Base-by-base conservation (phyloP, 2,113 vertebrate genomes). In the Alouatta palliata region DNA sequence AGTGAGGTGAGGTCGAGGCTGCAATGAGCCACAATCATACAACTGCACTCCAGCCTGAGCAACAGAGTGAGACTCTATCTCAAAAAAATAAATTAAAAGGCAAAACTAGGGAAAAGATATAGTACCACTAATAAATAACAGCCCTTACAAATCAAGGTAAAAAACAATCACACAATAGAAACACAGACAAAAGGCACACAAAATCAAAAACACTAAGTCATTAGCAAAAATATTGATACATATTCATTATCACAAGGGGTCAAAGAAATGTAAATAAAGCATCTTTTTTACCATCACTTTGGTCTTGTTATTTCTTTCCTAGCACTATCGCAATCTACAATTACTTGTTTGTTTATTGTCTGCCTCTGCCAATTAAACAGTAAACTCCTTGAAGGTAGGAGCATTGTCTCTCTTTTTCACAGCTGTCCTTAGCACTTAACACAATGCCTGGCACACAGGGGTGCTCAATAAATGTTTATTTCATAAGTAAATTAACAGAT, bases 31-130 rank as follows among this genome's bases (percentile, higher is more conserved):
- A 64, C 30, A 1, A 30, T 64, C 27, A 64, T 64, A 6, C 27
- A 30, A 64, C 61, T 14, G 61, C 61, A 64, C 61, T 30, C 61
- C 12, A 64, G 27, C 27, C 27, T 64, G 61, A 6, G 12, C 61
- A 64, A 30, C 13, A 64, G 61, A 64, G 12, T 64, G 27, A 64
- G 12, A 64, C 2, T 12, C 12, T 30, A 5, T 13, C 61, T 32
- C 61, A 64, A 64, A 64, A 64, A 32, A 64, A 64, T 2, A 95
- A 71, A 86, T 93, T 75, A 90, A 87, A 95, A 97, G 21, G 14
- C 25, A 81, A 75, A 81, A 76, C 49, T 49, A 58, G 37, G 5
- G 21, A 21, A 90, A 87, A 90, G 4, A 95, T n/a, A 64, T 86
- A 85, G 81, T 49, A 58, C 16, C 20, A 9, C 77, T 82, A 82